These are phyloP conservation scores for Scalopus aquaticus DNA, from an alignment of 2,113 vertebrate species.

Conservation along the genomic window DNA sequence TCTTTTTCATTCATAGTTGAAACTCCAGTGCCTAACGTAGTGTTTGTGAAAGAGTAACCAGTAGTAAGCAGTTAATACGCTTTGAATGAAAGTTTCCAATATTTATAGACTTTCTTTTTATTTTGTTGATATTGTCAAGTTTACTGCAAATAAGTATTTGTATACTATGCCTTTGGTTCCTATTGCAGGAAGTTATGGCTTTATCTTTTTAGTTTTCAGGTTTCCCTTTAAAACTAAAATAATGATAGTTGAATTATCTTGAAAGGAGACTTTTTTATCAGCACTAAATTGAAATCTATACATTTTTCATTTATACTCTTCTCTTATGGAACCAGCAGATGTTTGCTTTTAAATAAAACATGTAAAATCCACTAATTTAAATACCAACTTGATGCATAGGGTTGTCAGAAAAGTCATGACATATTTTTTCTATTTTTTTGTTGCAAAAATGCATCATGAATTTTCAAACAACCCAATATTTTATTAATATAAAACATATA, in stretches of 20 bases:
- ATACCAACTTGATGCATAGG: neutral
- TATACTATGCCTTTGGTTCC: neutral
- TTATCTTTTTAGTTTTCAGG: neutral
- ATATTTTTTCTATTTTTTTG: too few species aligned
- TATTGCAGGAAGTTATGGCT: neutral
- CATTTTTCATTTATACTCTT: neutral
- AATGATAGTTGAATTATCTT: neutral
- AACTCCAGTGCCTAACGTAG: neutral
- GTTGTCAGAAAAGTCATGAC: too few species aligned
- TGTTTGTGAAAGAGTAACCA: neutral
- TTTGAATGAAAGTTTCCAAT: neutral
- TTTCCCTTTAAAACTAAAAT: neutral
- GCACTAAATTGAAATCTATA: neutral
- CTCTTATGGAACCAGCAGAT: neutral
- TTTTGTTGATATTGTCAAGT: neutral
- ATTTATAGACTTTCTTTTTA: neutral
- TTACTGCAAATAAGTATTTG: neutral
- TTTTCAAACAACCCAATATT: neutral
- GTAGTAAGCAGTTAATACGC: neutral
- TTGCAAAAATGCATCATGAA: too few species aligned
- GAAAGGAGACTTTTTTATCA: neutral
- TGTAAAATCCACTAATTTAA: neutral
- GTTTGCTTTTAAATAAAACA: neutral
- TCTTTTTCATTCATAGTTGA: neutral
- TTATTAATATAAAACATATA: neutral